phyloP scores from a whole-genome alignment of 2,797 vertebrate genomes.

The Enteromius paludinosus region DNA sequence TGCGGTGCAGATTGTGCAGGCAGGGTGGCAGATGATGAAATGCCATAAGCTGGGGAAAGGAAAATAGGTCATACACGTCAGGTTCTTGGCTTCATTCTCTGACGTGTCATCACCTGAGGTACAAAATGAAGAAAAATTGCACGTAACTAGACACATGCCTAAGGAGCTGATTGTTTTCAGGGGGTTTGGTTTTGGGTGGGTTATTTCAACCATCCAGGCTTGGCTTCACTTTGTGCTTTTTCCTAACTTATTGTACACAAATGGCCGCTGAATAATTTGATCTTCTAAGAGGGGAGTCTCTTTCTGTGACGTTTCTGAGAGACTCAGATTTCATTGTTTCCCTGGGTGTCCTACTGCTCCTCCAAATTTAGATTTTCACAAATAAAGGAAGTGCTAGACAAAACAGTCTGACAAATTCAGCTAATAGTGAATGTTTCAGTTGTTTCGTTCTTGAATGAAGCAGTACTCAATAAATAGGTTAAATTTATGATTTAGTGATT shows the following conservation, averaged over 20 bases:
- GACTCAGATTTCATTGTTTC: neutral
- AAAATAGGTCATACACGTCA: conserved; percentile 60
- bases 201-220: conserved; percentile 13
- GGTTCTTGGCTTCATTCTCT: conserved; percentile 54
- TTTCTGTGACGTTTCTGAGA: conserved; percentile 21
- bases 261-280: neutral
- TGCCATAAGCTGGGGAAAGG: conserved; percentile 54
- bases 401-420: conserved; percentile 6
- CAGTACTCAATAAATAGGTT: neutral
- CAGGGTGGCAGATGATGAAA: conserved; percentile 57
- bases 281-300: neutral
- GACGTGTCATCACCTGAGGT: conserved; percentile 62
- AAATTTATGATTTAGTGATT: neutral
- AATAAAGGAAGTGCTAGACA: conserved; percentile 51
- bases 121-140: conserved; percentile 73
- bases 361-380: conserved; percentile 52
- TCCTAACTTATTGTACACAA: neutral
- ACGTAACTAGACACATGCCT: conserved; percentile 68
- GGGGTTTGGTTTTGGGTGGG: conserved; percentile 49
- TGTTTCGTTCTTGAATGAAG: neutral
- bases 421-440: neutral
- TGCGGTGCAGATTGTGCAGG: conserved; percentile 45
- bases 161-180: conserved; percentile 66
- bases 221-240: neutral
- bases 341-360: conserved; percentile 7